A percentile compares a stretch with the other conserved stretches of the same genome.
Evolutionary conservation across 2,888 invertebrate species (phyloP).

Genomic region (Plemyria rubiginata): DNA sequence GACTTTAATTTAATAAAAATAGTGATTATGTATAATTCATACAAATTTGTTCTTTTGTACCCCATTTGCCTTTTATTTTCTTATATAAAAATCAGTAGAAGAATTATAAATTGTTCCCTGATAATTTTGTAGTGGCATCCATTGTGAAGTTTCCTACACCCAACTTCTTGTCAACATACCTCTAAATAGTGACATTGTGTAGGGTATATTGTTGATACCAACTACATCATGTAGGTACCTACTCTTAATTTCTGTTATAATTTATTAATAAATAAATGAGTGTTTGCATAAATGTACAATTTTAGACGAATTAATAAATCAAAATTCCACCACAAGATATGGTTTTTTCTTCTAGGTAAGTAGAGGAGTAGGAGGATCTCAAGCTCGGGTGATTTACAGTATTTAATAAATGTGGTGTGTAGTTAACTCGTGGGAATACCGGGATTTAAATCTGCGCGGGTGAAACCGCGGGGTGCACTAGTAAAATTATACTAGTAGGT

Average conservation of each 20-base stretch:
- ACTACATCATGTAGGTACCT: no score
- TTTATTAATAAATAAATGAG: constrained; percentile 65
- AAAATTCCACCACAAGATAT: constrained; percentile 27
- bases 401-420: no score
- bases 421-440: no score
- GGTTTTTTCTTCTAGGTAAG: neutral
- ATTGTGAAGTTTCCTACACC: neutral
- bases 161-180: neutral
- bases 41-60: constrained; percentile 57
- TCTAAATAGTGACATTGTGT: neutral
- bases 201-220: neutral
- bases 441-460: no score
- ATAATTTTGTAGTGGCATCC: constrained; percentile 14
- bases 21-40: constrained; percentile 60
- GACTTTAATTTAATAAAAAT: constrained; percentile 79
- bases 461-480: no score
- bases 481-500: no score
- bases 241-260: constrained; percentile 52
- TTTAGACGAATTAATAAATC: constrained; percentile 72
- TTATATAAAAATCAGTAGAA: constrained; percentile 8
- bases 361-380: no score
- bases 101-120: constrained; percentile 14
- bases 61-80: constrained; percentile 30
- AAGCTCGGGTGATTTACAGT: no score
- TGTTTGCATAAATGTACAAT: constrained; percentile 83